phyloP scores from a whole-genome alignment of 2,797 vertebrate genomes.

The Anguilla marmorata region DNA sequence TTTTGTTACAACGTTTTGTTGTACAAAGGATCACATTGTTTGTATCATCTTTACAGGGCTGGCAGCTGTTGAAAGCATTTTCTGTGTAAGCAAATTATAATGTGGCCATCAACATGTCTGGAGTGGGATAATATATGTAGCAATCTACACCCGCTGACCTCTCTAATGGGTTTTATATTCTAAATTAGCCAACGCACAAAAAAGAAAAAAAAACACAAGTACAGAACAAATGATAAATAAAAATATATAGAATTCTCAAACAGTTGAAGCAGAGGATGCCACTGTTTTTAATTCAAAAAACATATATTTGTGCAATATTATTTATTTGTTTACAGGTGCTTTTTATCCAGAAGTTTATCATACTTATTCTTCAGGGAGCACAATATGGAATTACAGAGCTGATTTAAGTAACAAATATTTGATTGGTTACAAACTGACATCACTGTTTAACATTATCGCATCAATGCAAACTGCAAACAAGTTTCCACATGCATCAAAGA shows the following conservation, averaged over 20 bases:
- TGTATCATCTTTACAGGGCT: constrained; percentile 17
- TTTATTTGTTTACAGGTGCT: background rate
- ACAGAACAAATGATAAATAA: background rate
- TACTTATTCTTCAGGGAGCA: background rate
- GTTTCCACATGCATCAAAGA: background rate
- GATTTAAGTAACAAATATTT: background rate
- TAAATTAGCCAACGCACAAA: constrained; percentile 45
- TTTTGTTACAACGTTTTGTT: constrained; percentile 27
- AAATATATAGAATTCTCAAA: background rate
- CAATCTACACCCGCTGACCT: constrained; percentile 31
- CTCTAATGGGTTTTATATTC: constrained; percentile 46
- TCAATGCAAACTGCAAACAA: background rate
- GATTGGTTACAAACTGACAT: background rate
- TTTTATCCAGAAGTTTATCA: background rate
- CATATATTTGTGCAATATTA: background rate
- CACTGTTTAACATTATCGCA: background rate
- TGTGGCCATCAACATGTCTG: constrained; percentile 45
- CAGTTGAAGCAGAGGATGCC: background rate
- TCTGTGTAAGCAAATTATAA: constrained; percentile 48
- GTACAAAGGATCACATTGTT: constrained; percentile 29
- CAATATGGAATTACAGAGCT: background rate
- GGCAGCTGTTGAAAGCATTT: constrained; percentile 41
- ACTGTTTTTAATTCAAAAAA: background rate
- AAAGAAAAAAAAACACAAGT: constrained; percentile 2
- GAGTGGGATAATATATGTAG: constrained; percentile 47